Base-by-base conservation (phyloP, 2,888 invertebrate genomes). In the Notodromas monacha region DNA sequence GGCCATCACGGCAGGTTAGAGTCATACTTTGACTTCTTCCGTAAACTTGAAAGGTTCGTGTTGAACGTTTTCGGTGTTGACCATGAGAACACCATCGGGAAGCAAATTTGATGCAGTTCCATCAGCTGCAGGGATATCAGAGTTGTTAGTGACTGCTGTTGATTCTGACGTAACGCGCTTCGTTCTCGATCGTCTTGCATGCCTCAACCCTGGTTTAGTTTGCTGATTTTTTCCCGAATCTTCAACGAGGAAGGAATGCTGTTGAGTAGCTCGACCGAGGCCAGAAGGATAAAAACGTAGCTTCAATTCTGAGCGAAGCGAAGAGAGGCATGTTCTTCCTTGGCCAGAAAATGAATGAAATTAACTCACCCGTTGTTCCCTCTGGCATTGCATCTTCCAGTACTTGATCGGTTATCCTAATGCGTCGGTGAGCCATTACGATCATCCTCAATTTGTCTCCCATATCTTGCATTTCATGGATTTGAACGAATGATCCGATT, bases 401-500 rank as follows among this genome's bases (percentile, higher is more conserved):
- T 38, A 77, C 61, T 47, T 72, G 73, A 5, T 65, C 65, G 0
- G 67, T 63, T 16, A 77, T 68, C 47, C 62, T 64, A 26, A 79
- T 73, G 37, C 86, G 57, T 34, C 89, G 55, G 48, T 89, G 84
- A 0, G 81, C 89, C 66, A 81, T 79, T 5, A 92, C 70, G 3
- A 96, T 79, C 42, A 96, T 60, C 34, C 79, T 57, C 30, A 86
- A 48, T 45, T 68, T 68, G 43, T 74, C 77, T 4, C 79, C 86
- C 45, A 84, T 57, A 46, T 89, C 89, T 47, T 89, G 84, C 54
- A 96, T 63, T 51, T 96, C 92, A 40, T 84, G 77, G 38, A 96
- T 89, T 54, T 92, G 86, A 5, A 84, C 92, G 51, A 96, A 99
- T 2, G 86, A 77, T 5, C 96, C 96, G 14, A 86, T 61, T 31